Evolutionary conservation across 2,888 invertebrate genomes (phyloP), one percentile per base, ranked within the genome.

Genomic region (Euzophera pinguis): DNA sequence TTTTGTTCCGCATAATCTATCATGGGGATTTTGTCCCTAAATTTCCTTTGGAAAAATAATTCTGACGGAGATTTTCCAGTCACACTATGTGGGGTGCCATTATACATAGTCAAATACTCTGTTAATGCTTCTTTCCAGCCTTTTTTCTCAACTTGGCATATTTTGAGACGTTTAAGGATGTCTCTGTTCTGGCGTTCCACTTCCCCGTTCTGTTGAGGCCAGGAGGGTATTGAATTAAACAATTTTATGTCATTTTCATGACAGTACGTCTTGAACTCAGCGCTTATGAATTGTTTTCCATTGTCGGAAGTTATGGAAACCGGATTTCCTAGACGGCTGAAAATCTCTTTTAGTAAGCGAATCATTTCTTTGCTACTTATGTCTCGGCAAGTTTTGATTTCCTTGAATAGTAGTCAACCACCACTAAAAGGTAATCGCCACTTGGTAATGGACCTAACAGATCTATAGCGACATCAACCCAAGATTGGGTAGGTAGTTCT

Each of bases 101-200:
- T 68, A 42, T 71, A 70, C 67, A 71, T 66, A 13, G 54, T 53
- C 0, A 69, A 12, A 13, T 66, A 67, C 0, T 63, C 54, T 0
- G 9, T 35, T 0, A 74, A 29, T 10, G 48, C 45, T 34, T 68
- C 64, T 38, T 56, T 51, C 47, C 52, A 22, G 17, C 63, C 51
- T 32, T 10, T 38, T 37, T 59, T 64, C 35, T 62, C 58, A 0
- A 1, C 6, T 8, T 49, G 32, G 7, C 61, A 39, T 1, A 71
- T 69, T 17, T 56, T 60, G 0, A 69, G 42, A 0, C 69, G 48
- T 43, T 71, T 67, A 1, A 66, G 0, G 0, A 68, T 66, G 34
- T 65, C 63, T 3, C 67, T 5, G n/a, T 71, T 69, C 52, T 69
- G 67, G 0, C 67, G 22, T 16, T 71, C 65, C 0, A 71, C 66